Conservation (phyloP, 2,888 invertebrate genomes). For the Ophion ventricosus region DNA sequence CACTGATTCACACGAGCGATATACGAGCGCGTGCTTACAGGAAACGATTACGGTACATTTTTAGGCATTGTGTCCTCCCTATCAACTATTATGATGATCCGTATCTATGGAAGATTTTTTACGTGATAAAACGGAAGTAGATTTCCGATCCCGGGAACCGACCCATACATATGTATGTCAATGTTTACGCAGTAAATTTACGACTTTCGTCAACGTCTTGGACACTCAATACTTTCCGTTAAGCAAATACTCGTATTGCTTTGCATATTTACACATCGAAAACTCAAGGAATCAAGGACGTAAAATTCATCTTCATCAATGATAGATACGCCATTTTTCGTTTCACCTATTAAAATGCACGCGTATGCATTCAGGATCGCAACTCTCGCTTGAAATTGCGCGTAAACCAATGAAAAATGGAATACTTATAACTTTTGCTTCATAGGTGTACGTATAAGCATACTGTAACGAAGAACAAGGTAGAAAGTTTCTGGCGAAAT, state of each 20-base stretch:
- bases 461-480: constrained; percentile 18
- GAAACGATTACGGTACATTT: background rate
- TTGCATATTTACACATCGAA: background rate
- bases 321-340: background rate
- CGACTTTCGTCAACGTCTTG: constrained; percentile 28
- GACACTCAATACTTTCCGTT: constrained; percentile 52
- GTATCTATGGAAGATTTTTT: background rate
- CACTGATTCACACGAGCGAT: background rate
- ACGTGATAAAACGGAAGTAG: constrained; percentile 11
- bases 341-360: background rate
- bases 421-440: constrained; percentile 16
- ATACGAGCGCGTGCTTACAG: background rate
- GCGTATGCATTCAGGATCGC: background rate
- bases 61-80: background rate
- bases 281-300: background rate
- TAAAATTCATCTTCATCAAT: background rate
- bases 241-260: constrained; percentile 38
- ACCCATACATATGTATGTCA: background rate
- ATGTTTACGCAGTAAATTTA: constrained; percentile 38
- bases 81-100: background rate
- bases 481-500: constrained; percentile 32
- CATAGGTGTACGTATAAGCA: background rate
- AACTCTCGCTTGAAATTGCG: constrained; percentile 9
- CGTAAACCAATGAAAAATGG: constrained; percentile 15
- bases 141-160: background rate